phyloP scores from a whole-genome alignment of 2,888 invertebrate genomes.

The Cataglyphis livida region DNA sequence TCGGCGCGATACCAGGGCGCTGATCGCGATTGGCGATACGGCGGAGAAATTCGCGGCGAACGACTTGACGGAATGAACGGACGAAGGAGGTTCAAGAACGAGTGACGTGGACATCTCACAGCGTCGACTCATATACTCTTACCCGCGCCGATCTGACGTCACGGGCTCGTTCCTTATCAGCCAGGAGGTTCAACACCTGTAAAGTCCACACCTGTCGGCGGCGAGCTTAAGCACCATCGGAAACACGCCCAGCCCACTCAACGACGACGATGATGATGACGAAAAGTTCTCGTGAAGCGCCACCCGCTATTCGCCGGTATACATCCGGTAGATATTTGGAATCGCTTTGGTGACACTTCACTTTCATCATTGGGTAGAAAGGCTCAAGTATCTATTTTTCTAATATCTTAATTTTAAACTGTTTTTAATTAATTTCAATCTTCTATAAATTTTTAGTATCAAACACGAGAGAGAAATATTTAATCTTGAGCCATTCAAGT shows the following conservation, averaged over 20 bases:
- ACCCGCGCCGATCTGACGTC: constrained; percentile 83
- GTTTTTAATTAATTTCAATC: background rate
- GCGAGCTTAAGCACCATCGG: constrained; percentile 65
- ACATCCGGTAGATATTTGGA: background rate
- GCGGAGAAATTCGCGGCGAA: constrained; percentile 45
- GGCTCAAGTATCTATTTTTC: background rate
- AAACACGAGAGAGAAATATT: background rate
- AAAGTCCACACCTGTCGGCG: constrained; percentile 72
- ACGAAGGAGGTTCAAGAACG: constrained; percentile 80
- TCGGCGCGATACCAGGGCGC: constrained; percentile 12
- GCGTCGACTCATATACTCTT: constrained; percentile 83
- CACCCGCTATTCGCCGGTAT: background rate
- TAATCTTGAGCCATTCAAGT: background rate
- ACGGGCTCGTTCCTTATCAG: constrained; percentile 84
- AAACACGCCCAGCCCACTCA: constrained; percentile 63
- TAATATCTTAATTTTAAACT: background rate
- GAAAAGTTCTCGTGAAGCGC: constrained; percentile 7
- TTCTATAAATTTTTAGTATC: background rate
- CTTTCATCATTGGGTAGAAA: background rate
- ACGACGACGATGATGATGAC: constrained; percentile 25
- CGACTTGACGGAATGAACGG: constrained; percentile 71
- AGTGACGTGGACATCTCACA: constrained; percentile 84
- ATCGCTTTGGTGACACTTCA: background rate
- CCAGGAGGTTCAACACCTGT: constrained; percentile 75
- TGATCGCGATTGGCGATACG: constrained; percentile 22